Evolutionary conservation across 1,140 invertebrate species (phyloP), one percentile per base, ranked within the genome.

Genomic region (Saccostrea cuccullata): DNA sequence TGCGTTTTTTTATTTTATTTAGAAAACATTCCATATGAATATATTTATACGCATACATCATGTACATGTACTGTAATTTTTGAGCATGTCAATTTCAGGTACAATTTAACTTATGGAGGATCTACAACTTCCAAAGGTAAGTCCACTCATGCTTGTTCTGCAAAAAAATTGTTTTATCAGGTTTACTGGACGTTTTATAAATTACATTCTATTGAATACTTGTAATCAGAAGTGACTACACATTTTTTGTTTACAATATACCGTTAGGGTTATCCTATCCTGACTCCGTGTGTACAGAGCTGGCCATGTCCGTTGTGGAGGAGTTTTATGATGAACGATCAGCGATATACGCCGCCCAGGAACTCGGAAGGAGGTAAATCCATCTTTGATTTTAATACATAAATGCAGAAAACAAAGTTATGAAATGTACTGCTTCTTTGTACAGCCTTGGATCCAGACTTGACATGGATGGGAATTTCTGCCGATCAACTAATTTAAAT

Each of bases 391-490:
- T 12, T n/a, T n/a, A n/a, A n/a, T 55, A 8, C 47, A 84, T 12
- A 55, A 13, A 84, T 55, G 6, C 47, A 47, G 47, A 47, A 47
- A 47, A 47, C 6, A 47, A 47, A 6, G 6, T 23, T 47, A 15
- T 23, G 9, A 13, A 30, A 77, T 77, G 5, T 12, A 20, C 3
- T 82, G 40, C 40, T 82, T 8, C 12, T 82, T 36, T 13, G n/a
- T 26, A 11, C 6, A 92, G 90, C 67, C 89, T 91, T 5, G 90
- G 91, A 23, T 89, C 91, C 0, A 83, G 90, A 5, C 90, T 90
- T 11, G 91, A 92, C 87, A 90, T 91, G 89, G 90, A 91, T 84
- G 91, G 90, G 17, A 92, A 92, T 64, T 90, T 86, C 9, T 92
- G 91, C 47, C 82, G 90, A 58, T 73, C 90, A 15, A 90, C 89